phyloP scores from a whole-genome alignment of 2,797 vertebrate genomes.

The Carapus acus region DNA sequence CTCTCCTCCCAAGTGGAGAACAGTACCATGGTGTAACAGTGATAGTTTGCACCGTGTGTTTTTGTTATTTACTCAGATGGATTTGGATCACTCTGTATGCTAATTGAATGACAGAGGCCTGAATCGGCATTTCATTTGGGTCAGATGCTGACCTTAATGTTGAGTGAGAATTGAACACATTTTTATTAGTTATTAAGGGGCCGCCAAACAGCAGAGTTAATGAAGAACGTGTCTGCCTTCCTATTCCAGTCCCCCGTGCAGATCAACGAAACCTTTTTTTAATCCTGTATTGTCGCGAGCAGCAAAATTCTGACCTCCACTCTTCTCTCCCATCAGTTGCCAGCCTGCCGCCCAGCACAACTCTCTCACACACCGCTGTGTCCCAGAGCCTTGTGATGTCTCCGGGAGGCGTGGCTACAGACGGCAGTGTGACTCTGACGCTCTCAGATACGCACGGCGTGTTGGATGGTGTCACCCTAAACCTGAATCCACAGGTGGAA shows the following conservation, averaged over 20 bases:
- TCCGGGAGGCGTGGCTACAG: slow-evolving; percentile 78
- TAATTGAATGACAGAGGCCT: slow-evolving; percentile 11
- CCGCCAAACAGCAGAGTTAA: too few species aligned
- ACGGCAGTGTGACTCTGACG: slow-evolving; percentile 90
- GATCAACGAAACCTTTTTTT: too few species aligned
- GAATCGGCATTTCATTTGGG: slow-evolving; percentile 8
- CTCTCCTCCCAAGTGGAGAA: slow-evolving; percentile 45
- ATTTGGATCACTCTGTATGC: slow-evolving; percentile 30
- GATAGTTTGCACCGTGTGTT: slow-evolving; percentile 16
- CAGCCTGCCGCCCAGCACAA: slow-evolving; percentile 76
- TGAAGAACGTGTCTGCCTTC: too few species aligned
- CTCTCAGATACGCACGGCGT: slow-evolving; percentile 91
- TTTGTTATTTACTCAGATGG: too few species aligned
- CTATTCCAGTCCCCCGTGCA: too few species aligned
- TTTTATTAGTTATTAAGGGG: too few species aligned
- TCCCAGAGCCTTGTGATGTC: slow-evolving; percentile 93
- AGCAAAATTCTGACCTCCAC: too few species aligned
- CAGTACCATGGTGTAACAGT: slow-evolving; percentile 18
- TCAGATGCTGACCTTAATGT: not conserved
- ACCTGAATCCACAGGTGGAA: slow-evolving; percentile 72
- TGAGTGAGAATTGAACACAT: too few species aligned
- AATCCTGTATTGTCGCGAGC: too few species aligned
- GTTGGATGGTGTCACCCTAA: slow-evolving; percentile 90
- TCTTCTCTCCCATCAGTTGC: slow-evolving; percentile 63
- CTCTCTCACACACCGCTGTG: slow-evolving; percentile 76